phyloP scores from a whole-genome alignment of 37 sponge, comb jelly and placozoan genomes.

The Geodia barretti region DNA sequence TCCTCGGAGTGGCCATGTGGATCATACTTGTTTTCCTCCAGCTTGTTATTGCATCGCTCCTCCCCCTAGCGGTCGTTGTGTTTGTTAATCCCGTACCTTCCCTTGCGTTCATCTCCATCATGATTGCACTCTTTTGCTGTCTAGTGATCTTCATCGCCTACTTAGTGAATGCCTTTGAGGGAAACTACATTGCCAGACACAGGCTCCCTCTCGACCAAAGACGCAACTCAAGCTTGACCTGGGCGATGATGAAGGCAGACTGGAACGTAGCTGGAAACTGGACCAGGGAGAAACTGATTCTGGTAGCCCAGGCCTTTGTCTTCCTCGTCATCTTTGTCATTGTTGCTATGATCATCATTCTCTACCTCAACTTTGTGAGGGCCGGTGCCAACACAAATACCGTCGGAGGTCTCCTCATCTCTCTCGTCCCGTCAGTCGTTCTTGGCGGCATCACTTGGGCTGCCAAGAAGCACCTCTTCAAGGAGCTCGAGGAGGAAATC shows the following conservation, averaged over 20 bases:
- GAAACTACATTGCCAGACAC: neutral
- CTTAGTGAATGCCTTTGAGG: neutral
- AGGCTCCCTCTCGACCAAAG: neutral
- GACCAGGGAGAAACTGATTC: neutral
- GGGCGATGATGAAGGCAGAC: neutral
- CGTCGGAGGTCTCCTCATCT: neutral
- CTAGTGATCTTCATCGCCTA: neutral
- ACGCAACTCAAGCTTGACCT: neutral
- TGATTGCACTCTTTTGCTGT: neutral
- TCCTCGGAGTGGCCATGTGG: neutral
- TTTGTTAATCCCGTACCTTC: conserved; percentile 4
- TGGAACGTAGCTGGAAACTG: neutral
- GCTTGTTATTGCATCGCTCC: neutral
- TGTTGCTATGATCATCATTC: neutral
- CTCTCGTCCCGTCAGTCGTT: neutral
- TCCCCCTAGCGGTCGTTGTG: neutral
- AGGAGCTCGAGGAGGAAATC: neutral
- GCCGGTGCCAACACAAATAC: neutral
- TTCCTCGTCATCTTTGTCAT: conserved; percentile 6
- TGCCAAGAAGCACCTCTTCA: neutral
- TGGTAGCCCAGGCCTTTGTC: neutral
- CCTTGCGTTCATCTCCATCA: neutral
- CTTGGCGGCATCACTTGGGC: neutral
- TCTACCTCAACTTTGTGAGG: conserved; percentile 5
- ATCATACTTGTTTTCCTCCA: neutral